Evolutionary conservation across 2,888 invertebrate genomes (phyloP).

Genomic region (Epistrophella euchroma): DNA sequence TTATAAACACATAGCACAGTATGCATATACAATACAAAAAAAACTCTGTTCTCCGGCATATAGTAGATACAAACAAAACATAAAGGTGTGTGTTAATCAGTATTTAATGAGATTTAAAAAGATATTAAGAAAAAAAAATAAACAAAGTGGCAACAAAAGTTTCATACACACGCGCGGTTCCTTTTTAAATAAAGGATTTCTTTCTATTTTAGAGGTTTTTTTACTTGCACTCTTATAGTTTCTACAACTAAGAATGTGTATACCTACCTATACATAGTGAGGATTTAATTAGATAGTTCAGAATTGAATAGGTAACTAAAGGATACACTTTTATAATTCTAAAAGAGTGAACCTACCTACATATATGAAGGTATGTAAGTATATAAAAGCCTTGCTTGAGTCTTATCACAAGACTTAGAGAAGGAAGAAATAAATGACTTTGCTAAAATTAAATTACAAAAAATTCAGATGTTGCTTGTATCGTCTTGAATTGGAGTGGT

Average conservation of each 20-base stretch:
- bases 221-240: neutral
- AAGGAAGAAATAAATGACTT: neutral
- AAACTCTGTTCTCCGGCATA: conserved; percentile 5
- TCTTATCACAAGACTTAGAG: neutral
- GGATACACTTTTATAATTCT: conserved; percentile 2
- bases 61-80: conserved; percentile 12
- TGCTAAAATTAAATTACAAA: neutral
- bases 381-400: neutral
- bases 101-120: conserved; percentile 72
- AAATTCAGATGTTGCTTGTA: neutral
- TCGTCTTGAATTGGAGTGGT: neutral
- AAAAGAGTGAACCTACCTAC: neutral
- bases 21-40: neutral
- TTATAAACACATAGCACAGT: conserved; percentile 14
- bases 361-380: neutral
- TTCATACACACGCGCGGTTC: conserved; percentile 47
- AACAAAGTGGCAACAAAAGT: conserved; percentile 28
- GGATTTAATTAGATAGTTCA: conserved; percentile 59
- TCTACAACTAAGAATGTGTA: neutral
- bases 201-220: neutral
- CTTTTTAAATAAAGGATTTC: conserved; percentile 13
- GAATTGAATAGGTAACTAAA: conserved; percentile 20
- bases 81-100: conserved; percentile 66
- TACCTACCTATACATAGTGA: conserved; percentile 7
- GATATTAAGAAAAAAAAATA: conserved; percentile 39